A percentile compares a stretch with the other conserved stretches of the same genome.
phyloP scores from a whole-genome alignment of 1,140 invertebrate species.

The Polypedilum pembai region DNA sequence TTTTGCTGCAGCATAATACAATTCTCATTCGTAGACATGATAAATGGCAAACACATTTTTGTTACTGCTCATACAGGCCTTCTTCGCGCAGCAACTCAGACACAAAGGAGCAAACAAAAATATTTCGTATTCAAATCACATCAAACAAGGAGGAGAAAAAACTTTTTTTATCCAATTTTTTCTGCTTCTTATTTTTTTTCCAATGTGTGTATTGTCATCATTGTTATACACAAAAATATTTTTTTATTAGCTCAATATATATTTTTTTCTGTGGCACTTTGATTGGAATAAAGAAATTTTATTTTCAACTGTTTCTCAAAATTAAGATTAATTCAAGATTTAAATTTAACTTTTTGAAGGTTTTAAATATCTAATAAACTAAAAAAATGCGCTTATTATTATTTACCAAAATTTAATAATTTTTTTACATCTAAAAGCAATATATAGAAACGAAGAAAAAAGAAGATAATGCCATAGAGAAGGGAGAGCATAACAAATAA shows the following conservation, averaged over 20 bases:
- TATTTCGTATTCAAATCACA: constrained; percentile 27
- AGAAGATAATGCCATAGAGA: too few relatives aligned
- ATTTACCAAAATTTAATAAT: too few relatives aligned
- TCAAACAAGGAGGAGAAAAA: neutral
- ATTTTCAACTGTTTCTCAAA: too few relatives aligned
- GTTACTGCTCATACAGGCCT: constrained; percentile 7
- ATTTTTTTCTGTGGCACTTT: neutral
- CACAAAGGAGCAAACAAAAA: neutral
- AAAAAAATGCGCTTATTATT: too few relatives aligned
- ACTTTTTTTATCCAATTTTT: constrained; percentile 27
- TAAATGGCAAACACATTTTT: constrained; percentile 22
- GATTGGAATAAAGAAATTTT: neutral
- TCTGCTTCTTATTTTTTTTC: neutral
- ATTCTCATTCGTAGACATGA: constrained; percentile 26
- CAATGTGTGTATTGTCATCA: constrained; percentile 7
- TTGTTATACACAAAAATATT: constrained; percentile 21
- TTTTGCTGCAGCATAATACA: constrained; percentile 16
- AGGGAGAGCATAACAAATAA: neutral
- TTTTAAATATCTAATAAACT: too few relatives aligned
- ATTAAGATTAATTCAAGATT: too few relatives aligned
- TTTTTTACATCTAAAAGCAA: too few relatives aligned
- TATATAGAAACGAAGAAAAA: too few relatives aligned
- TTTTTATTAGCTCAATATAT: neutral
- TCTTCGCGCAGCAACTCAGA: neutral
- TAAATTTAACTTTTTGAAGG: too few relatives aligned